Percentiles rank a stretch among this genome's conserved stretches.
These are phyloP conservation scores for Karalla daura DNA, from an alignment of 2,797 vertebrate species.

Conservation along the genomic window DNA sequence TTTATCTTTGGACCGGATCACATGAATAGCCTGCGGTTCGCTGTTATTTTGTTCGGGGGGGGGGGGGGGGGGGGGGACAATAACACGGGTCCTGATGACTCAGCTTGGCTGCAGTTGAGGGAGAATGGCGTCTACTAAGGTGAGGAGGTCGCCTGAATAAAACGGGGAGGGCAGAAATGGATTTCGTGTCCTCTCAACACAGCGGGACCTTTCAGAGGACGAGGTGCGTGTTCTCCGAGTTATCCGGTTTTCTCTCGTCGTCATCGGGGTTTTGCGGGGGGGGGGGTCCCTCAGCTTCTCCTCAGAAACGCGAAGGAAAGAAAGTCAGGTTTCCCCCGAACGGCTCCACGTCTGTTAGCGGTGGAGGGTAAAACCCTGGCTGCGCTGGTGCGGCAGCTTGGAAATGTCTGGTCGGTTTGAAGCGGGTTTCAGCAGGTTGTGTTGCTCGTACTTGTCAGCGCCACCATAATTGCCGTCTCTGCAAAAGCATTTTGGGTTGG, in stretches of 20 bases:
- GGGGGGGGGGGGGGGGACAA: no score
- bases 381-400: conserved; percentile 18
- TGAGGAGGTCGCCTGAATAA: conserved; percentile 20
- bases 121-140: conserved; percentile 6
- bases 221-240: conserved; percentile 5
- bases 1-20: neutral
- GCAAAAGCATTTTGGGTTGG: conserved; percentile 38
- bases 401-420: conserved; percentile 40
- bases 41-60: neutral
- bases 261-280: conserved; percentile 5
- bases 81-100: conserved; percentile 8
- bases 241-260: neutral
- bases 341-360: neutral
- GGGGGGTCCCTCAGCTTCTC: neutral
- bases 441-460: conserved; percentile 31
- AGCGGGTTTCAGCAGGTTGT: conserved; percentile 44
- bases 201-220: neutral
- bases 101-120: conserved; percentile 1
- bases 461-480: conserved; percentile 31
- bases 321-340: neutral
- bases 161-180: neutral
- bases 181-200: conserved; percentile 8
- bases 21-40: neutral
- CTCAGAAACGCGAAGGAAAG: conserved; percentile 5
- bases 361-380: conserved; percentile 6